Conservation (phyloP, 2,113 vertebrate genomes). For the Gila orcuttii region DNA sequence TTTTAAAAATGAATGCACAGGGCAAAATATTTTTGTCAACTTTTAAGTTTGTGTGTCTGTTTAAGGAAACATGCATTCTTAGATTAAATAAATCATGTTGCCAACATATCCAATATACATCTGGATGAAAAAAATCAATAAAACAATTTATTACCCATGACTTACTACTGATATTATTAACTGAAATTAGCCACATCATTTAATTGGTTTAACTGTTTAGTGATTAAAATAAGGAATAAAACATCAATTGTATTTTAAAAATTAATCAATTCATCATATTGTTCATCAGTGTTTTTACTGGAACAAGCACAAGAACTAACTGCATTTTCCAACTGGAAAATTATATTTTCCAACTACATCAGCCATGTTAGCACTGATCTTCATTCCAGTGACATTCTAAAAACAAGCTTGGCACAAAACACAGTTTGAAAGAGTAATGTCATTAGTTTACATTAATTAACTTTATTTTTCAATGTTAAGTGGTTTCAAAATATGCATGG, state of each 20-base stretch:
- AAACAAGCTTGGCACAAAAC: neutral
- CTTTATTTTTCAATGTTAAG: neutral
- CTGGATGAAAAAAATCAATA: neutral
- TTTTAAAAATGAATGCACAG: slow-evolving; percentile 39
- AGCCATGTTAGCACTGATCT: neutral
- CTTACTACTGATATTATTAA: neutral
- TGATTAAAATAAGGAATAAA: neutral
- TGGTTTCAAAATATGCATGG: neutral
- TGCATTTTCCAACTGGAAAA: neutral
- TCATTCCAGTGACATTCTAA: neutral
- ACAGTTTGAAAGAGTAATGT: neutral
- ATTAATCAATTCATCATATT: neutral
- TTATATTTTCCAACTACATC: neutral
- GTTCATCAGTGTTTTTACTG: neutral
- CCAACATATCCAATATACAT: neutral
- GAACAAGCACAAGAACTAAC: neutral
- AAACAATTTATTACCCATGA: neutral
- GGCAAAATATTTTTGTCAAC: neutral
- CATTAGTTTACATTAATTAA: neutral
- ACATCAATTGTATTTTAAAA: neutral
- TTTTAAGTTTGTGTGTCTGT: neutral
- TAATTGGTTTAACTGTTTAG: neutral
- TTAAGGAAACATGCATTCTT: neutral
- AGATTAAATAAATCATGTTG: neutral
- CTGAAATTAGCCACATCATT: neutral